Base-by-base conservation (phyloP, 2,113 vertebrate species). In the Gopherus evgoodei region DNA sequence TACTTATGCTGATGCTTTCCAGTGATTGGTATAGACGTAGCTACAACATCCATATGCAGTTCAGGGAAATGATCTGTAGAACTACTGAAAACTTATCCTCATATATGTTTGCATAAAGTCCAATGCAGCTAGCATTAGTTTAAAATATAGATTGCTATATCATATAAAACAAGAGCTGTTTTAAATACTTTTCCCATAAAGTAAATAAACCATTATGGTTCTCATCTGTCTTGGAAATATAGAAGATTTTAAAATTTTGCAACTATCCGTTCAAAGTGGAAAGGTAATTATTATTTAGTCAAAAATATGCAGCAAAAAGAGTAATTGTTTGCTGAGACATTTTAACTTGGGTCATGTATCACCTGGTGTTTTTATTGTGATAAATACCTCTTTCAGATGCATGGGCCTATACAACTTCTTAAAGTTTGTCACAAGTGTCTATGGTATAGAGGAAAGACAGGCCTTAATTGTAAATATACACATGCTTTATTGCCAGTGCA, bases 281-380 rank as follows among this genome's bases (percentile, higher is more conserved):
- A 97, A 96, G 94, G 91, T 81, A 97, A 98, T 97, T 97, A 97
- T 97, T 96, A 96, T 89, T 96, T 94, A 59, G 88, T 82, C 91
- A 96, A 96, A 96, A 96, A 92, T 95, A 94, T 89, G 83, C 93
- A 90, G 86, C n/a, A 96, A 97, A 96, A 97, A 80, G 42, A 93
- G 22, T 93, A 96, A 98, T 93, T 97, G 90, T 93, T 87, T 90
- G 93, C 96, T 75, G 97, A 97, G 93, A 89, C 88, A 93, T 93
- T 92, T 96, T 94, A 96, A 96, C 95, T 90, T 96, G 88, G 56
- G 81, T 94, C 96, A 92, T 94, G 94, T 90, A 95, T 96, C 95
- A 97, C 96, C 97, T 97, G 91, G 93, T 96, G 88, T 92, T 98
- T 98, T 97, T 97, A 97, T 96, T 98, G 95, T 96, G 96, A 98